These are phyloP conservation scores for Atta cephalotes DNA, from an alignment of 1,140 invertebrate genomes.

Conservation along the genomic window DNA sequence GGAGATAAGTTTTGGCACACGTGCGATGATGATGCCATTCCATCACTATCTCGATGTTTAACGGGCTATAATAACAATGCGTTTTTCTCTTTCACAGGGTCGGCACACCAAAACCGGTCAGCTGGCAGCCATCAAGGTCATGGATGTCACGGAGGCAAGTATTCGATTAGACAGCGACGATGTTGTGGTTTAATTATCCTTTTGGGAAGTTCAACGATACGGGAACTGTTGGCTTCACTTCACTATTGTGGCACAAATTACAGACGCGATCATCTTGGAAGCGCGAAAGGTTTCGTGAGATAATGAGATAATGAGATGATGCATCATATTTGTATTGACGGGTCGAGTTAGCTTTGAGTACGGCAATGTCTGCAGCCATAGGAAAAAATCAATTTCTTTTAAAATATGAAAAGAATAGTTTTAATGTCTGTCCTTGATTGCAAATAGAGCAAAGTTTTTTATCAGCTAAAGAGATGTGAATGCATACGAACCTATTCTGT, in stretches of 20 bases:
- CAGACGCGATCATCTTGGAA: neutral
- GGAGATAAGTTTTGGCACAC: neutral
- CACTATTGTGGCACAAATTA: too few relatives aligned
- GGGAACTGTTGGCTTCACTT: neutral
- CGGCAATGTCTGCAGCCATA: neutral
- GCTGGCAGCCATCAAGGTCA: slow-evolving; percentile 99
- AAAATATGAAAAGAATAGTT: neutral
- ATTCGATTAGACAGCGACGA: slow-evolving; percentile 28
- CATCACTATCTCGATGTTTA: neutral
- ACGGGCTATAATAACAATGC: slow-evolving; percentile 41
- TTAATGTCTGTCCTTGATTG: neutral
- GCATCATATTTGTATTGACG: neutral
- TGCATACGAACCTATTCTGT: slow-evolving; percentile 19
- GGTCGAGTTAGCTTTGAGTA: neutral
- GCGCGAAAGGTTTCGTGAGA: neutral
- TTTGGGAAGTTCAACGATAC: neutral
- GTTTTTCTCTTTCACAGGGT: slow-evolving; percentile 89
- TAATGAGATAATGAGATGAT: neutral
- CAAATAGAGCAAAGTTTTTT: slow-evolving; percentile 49
- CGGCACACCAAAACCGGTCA: slow-evolving; percentile 99
- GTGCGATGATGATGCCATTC: neutral
- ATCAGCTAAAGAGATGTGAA: slow-evolving; percentile 1
- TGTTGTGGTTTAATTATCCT: slow-evolving; percentile 15
- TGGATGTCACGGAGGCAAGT: slow-evolving; percentile 98
- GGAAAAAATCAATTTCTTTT: neutral